phyloP scores from a whole-genome alignment of 2,888 invertebrate genomes.

The Polylopha cassiicola region DNA sequence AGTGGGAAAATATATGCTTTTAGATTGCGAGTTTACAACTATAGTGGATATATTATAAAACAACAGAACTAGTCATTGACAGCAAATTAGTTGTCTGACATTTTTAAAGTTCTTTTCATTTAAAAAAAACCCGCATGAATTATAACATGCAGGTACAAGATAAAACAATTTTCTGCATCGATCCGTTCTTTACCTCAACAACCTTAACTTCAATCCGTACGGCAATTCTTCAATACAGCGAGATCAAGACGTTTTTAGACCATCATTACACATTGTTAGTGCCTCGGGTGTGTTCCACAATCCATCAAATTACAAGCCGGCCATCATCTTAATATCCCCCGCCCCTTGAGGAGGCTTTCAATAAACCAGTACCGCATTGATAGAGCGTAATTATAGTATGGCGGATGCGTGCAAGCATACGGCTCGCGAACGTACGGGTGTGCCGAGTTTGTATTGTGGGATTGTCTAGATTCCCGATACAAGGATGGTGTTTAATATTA shows the following conservation, averaged over 20 bases:
- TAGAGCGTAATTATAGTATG: slow-evolving; percentile 70
- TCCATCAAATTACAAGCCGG: slow-evolving; percentile 74
- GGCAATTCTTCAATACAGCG: not conserved
- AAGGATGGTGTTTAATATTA: slow-evolving; percentile 28
- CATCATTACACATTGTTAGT: slow-evolving; percentile 59
- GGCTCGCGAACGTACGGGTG: slow-evolving; percentile 62
- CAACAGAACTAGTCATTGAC: slow-evolving; percentile 5
- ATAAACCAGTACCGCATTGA: slow-evolving; percentile 73
- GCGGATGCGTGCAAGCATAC: slow-evolving; percentile 42
- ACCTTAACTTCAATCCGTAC: too few species aligned
- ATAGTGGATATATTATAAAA: slow-evolving; percentile 30
- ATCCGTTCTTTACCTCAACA: too few species aligned
- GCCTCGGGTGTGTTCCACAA: slow-evolving; percentile 68
- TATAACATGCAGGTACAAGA: too few species aligned
- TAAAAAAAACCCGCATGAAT: too few species aligned
- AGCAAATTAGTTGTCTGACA: too few species aligned
- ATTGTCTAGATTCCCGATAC: slow-evolving; percentile 45
- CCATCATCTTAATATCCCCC: slow-evolving; percentile 72
- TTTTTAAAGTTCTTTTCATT: too few species aligned
- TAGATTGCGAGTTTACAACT: slow-evolving; percentile 29
- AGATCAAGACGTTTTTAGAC: slow-evolving; percentile 53
- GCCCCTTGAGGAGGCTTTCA: slow-evolving; percentile 68
- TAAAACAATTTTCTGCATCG: too few species aligned
- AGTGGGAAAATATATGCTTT: slow-evolving; percentile 31
- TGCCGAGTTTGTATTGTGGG: slow-evolving; percentile 55